Conservation (phyloP, 1,140 invertebrate species). For the Drosophila leontia region DNA sequence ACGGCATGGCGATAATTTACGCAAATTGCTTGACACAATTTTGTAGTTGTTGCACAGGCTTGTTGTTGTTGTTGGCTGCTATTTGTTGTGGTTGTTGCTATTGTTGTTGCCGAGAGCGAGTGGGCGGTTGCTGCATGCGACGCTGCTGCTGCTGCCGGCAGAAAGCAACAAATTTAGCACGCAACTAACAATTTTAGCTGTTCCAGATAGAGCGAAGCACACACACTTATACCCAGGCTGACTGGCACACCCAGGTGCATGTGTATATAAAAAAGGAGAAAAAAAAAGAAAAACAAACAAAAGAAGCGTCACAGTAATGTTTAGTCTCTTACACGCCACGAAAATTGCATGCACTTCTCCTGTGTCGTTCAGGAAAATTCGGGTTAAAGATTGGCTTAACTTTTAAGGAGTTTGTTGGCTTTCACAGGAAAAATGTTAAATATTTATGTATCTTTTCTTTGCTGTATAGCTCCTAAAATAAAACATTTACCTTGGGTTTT, state of each 20-base stretch:
- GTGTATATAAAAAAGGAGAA: neutral
- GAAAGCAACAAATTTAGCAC: conserved; percentile 71
- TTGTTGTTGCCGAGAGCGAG: conserved; percentile 30
- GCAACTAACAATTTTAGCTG: conserved; percentile 83
- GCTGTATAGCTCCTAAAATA: neutral
- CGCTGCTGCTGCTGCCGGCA: conserved; percentile 31
- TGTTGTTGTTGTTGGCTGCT: conserved; percentile 20
- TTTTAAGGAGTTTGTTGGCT: neutral
- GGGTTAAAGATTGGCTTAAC: neutral
- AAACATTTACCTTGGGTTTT: neutral
- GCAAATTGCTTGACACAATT: conserved; percentile 84
- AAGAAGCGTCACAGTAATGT: conserved; percentile 34
- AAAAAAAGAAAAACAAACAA: conserved; percentile 39
- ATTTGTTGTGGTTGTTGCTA: conserved; percentile 21
- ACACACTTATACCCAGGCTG: conserved; percentile 21
- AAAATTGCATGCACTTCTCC: conserved; percentile 19
- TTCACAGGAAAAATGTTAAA: neutral
- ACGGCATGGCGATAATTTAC: conserved; percentile 72
- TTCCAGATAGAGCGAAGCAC: conserved; percentile 61
- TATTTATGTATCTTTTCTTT: neutral
- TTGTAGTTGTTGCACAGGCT: conserved; percentile 38
- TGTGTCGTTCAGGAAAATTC: neutral
- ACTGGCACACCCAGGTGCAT: conserved; percentile 57
- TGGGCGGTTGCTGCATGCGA: conserved; percentile 55
- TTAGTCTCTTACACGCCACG: conserved; percentile 19